Base-by-base conservation (phyloP, 2,113 vertebrate species). In the Salminus brasiliensis region DNA sequence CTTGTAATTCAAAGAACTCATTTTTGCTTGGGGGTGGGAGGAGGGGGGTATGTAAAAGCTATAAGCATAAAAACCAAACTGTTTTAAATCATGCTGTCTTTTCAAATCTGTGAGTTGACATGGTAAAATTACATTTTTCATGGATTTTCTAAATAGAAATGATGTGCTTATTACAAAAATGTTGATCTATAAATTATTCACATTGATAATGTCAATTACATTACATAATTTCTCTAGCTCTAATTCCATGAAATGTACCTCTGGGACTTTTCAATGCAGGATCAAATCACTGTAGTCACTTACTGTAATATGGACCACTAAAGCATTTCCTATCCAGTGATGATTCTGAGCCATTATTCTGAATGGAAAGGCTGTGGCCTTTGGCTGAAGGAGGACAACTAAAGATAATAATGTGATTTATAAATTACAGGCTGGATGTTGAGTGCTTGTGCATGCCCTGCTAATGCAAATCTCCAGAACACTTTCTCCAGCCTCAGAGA, bases 361-460 rank as follows among this genome's bases (percentile, higher is more conserved):
- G 60, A 73, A 11, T 45, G 21, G 67, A 39, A 45, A 77, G 60
- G 62, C 55, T 55, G 43, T 30, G 36, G 74, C 55, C 16, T 11
- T 60, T 60, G 57, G 25, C 73, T 53, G 73, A 18, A 34, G 69
- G 76, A 47, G 27, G 39, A 47, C 67, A 78, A 49, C 62, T 80
- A 83, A 76, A 34, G 57, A 69, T 84, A 69, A 81, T 72, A 77
- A 73, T 34, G 32, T 77, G 57, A 77, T 73, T 66, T 72, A 77
- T 76, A 80, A 76, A 80, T 72, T 52, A 77, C 52, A 65, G 66
- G 43, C 39, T 62, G 57, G 45, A 63, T 36, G 55, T 73, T 16
- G 45, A 63, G 29, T n/a, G 59, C 63, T 32, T 49, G 29, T 65
- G 65, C 52, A 65, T 15, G 67, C 8, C 30, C 65, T 77, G 65